Conservation (phyloP, 2,113 vertebrate genomes). For the Sturnus vulgaris region DNA sequence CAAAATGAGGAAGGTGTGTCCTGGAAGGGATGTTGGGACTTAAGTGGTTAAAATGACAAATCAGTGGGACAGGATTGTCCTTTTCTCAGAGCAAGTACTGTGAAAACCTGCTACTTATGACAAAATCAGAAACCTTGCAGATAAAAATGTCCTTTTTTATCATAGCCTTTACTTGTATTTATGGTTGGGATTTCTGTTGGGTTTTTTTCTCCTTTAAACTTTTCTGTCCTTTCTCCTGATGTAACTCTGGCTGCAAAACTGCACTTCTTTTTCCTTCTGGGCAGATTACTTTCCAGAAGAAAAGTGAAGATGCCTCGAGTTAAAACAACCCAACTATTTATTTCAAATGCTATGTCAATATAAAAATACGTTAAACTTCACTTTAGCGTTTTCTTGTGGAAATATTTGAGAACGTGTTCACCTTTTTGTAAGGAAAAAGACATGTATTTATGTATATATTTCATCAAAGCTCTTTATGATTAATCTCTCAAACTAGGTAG, state of each 20-base stretch:
- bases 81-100: neutral
- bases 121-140: neutral
- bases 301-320: neutral
- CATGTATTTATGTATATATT: neutral
- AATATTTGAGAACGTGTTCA: neutral
- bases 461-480: neutral
- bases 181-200: fast-evolving
- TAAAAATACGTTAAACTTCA: neutral
- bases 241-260: neutral
- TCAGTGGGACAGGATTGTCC: neutral
- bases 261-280: neutral
- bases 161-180: neutral
- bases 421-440: neutral
- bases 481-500: neutral
- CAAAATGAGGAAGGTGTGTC: neutral
- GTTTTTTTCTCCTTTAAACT: neutral
- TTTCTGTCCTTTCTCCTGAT: neutral
- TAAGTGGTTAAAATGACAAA: neutral
- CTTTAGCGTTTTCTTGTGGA: neutral
- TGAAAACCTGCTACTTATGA: fast-evolving
- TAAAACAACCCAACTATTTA: neutral
- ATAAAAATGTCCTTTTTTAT: neutral
- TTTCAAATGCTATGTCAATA: neutral
- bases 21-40: neutral
- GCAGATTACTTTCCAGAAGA: neutral